Evolutionary conservation across 2,113 vertebrate species (phyloP), one percentile per base, ranked within the genome.

Genomic region (Cryptotis parvus): DNA sequence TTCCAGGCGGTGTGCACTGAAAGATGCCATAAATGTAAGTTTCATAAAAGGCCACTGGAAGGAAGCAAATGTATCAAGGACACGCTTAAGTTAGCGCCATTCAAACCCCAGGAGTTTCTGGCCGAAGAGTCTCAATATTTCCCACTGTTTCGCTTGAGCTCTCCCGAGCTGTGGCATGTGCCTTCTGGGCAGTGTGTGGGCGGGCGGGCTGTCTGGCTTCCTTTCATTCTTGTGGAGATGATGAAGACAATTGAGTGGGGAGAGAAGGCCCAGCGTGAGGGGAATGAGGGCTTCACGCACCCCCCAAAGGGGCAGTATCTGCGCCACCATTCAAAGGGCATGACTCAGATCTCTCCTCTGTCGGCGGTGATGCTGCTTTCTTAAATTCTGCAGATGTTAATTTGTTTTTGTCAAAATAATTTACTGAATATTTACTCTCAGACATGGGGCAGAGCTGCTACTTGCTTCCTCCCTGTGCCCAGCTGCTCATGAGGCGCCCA

Each of bases 321-420:
- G 66, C 37, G 39, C 3, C 15, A 20, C 35, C n/a, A 66, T 82
- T 43, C 26, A 55, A 61, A 78, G 29, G 45, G 52, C 26, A 29
- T 83, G 81, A 37, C 2, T 66, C 22, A 78, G 41, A 1, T n/a
- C 41, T 77, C 82, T 80, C 86, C 89, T 96, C 94, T 61, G 73
- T 80, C 95, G 95, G 91, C 92, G 87, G 68, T 79, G 93, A 92
- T 90, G 95, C 91, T 95, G 84, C 83, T 80, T 94, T 84, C 83
- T 84, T 27, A 88, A 76, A 12, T 15, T 78, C 58, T 73, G 74
- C 27, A 39, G 45, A 68, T 26, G 39, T 65, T 72, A 5, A 6
- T 37, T 97, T 94, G 73, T 87, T 65, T 65, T 81, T 84, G 93
- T 89, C 95, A 95, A 96, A 94, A 41, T n/a, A n/a, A n/a, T n/a